Conservation (phyloP, 64 coral and sea anemone genomes). For the Montipora capricornis region DNA sequence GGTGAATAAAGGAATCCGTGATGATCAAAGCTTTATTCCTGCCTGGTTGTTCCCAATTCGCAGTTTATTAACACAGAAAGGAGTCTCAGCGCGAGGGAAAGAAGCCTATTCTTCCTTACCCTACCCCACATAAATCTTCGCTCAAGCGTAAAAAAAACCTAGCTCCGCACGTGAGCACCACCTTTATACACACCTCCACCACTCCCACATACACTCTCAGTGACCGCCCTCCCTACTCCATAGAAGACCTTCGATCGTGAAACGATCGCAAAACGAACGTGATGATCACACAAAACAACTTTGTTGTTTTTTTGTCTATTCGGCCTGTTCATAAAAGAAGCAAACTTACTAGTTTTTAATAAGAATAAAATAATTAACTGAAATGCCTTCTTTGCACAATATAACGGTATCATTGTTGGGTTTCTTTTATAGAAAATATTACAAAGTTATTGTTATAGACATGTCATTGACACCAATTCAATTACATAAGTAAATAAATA, state of each 20-base stretch:
- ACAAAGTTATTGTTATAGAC: not conserved
- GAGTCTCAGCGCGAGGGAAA: no score
- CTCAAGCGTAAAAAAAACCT: no score
- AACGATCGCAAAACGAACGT: not conserved
- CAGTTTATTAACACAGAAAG: no score
- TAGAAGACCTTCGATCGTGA: no score
- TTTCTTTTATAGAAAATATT: not conserved
- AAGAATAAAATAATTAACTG: no score
- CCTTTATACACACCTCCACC: not conserved
- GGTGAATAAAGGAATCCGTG: no score
- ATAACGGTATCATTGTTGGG: not conserved
- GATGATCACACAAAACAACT: not conserved
- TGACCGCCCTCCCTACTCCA: not conserved
- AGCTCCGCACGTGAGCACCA: not conserved
- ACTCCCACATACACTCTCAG: not conserved
- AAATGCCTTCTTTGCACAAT: not conserved
- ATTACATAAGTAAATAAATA: no score
- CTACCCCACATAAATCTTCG: not conserved
- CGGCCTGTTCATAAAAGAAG: not conserved
- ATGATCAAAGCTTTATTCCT: no score
- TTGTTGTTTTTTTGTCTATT: no score
- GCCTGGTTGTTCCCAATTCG: no score
- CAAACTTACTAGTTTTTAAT: not conserved
- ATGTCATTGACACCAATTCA: not conserved
- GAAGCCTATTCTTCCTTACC: not conserved